Evolutionary conservation across 2,888 invertebrate genomes (phyloP), one percentile per base, ranked within the genome.

Genomic region (Drosophila incognita): DNA sequence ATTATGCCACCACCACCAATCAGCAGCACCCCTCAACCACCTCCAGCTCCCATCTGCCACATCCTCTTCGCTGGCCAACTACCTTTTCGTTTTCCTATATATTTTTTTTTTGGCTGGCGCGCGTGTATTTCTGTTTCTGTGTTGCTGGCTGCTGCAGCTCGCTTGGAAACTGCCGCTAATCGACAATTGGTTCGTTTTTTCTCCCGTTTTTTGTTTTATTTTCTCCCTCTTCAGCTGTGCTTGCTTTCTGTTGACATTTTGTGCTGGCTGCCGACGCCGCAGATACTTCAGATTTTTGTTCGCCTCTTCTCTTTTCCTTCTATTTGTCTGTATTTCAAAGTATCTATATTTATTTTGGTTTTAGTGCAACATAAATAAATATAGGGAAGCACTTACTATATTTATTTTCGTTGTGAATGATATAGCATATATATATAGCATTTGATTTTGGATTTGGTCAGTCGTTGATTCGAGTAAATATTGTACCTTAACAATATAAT

Each of bases 311-410:
- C 29, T 53, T 49, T 35, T 53, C 13, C 54, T 36, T 3, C 33
- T 8, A 46, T 36, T 36, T 18, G 36, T 46, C 24, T 2, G 15
- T 46, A 4, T 24, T 40, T 64, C 60, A 40, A 52, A 63, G 62
- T 61, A 38, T 76, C 76, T 83, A 82, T 87, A 88, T 88, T 86
- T 86, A 86, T 88, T 88, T 86, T 85, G 35, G 81, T 71, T 77
- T 76, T 72, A 69, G 75, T 77, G 80, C 73, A 74, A 88, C 88
- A 69, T 86, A 87, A 85, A 85, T 85, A 87, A 85, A 85, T 76
- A 67, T 76, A 67, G 79, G 86, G 74, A 81, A 79, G 72, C 76
- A 75, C 79, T 83, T 72, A 73, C 58, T 66, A 67, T 79, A 79
- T 79, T 79, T 79, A 79, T 79, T 69, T 79, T 73, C 29, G 63